Evolutionary conservation across 2,888 invertebrate species (phyloP).

Genomic region (Chironomus tentans): DNA sequence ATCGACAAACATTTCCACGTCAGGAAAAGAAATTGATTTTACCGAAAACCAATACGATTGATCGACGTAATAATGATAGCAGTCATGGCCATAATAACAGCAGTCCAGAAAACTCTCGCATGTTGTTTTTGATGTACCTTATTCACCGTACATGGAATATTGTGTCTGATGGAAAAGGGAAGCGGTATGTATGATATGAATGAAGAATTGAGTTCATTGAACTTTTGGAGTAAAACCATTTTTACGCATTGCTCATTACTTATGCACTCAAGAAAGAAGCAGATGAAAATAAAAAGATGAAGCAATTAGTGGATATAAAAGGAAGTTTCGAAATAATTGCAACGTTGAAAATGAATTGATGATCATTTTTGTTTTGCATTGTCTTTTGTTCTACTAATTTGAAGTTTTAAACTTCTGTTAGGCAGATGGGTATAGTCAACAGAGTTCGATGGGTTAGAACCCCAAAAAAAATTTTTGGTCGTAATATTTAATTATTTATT

Average conservation of each 20-base stretch:
- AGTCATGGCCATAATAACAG: neutral
- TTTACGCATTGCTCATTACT: neutral
- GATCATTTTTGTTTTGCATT: neutral
- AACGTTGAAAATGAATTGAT: neutral
- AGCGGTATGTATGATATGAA: slow-evolving; percentile 42
- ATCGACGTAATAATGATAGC: neutral
- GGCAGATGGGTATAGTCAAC: too few relatives aligned
- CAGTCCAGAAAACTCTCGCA: slow-evolving; percentile 46
- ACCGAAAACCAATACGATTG: slow-evolving; percentile 11
- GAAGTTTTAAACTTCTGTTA: too few relatives aligned
- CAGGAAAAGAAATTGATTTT: slow-evolving; percentile 12
- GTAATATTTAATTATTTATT: too few relatives aligned
- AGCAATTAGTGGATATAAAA: neutral
- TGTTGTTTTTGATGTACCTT: slow-evolving; percentile 56
- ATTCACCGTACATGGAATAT: slow-evolving; percentile 63
- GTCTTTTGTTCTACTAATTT: neutral
- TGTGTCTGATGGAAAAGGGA: slow-evolving; percentile 48
- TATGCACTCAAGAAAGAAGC: neutral
- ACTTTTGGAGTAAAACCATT: neutral
- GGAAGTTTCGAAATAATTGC: neutral
- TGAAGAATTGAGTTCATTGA: neutral
- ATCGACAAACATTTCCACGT: slow-evolving; percentile 24
- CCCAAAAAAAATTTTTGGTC: too few relatives aligned
- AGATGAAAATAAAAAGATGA: neutral
- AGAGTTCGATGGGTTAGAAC: too few relatives aligned